Evolutionary conservation across 2,888 invertebrate species (phyloP).

Genomic region (Chymomyza fuscimana): DNA sequence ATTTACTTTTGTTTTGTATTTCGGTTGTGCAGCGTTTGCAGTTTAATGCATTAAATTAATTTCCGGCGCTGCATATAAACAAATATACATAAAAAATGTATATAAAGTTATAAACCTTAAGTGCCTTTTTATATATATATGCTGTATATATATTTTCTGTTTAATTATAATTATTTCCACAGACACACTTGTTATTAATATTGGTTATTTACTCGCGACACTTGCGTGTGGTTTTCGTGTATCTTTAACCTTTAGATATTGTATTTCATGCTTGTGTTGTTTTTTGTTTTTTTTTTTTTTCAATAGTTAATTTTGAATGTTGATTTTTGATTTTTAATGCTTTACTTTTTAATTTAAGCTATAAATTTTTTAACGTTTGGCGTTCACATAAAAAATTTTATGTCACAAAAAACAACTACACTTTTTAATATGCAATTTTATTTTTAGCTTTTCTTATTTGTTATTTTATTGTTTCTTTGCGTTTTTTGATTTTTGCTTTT

Average conservation of each 20-base stretch:
- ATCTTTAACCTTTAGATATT: slow-evolving; percentile 33
- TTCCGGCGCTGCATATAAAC: not conserved
- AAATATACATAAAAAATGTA: too few species aligned
- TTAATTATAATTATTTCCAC: not conserved
- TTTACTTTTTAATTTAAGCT: slow-evolving; percentile 5
- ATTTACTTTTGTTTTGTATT: not conserved
- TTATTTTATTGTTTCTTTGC: slow-evolving; percentile 19
- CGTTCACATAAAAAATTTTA: not conserved
- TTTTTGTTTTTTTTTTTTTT: slow-evolving; percentile 35
- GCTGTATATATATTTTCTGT: not conserved
- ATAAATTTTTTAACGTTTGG: not conserved
- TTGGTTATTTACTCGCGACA: slow-evolving; percentile 20
- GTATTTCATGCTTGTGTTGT: slow-evolving; percentile 31
- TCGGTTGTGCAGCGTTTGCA: not conserved
- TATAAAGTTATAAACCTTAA: not conserved
- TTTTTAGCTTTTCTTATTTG: slow-evolving; percentile 6
- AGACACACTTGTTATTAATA: not conserved
- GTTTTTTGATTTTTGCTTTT: slow-evolving; percentile 26
- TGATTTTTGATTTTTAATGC: slow-evolving; percentile 63
- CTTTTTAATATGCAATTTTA: not conserved
- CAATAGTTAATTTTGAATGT: slow-evolving; percentile 25
- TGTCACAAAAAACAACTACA: not conserved
- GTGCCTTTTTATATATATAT: not conserved
- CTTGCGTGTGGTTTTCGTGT: slow-evolving; percentile 30
- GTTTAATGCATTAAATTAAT: slow-evolving; percentile 1